Evolutionary conservation across 92 coral and sea anemone genomes (phyloP), one percentile per base, ranked within the genome.

Genomic region (Metridium senile): DNA sequence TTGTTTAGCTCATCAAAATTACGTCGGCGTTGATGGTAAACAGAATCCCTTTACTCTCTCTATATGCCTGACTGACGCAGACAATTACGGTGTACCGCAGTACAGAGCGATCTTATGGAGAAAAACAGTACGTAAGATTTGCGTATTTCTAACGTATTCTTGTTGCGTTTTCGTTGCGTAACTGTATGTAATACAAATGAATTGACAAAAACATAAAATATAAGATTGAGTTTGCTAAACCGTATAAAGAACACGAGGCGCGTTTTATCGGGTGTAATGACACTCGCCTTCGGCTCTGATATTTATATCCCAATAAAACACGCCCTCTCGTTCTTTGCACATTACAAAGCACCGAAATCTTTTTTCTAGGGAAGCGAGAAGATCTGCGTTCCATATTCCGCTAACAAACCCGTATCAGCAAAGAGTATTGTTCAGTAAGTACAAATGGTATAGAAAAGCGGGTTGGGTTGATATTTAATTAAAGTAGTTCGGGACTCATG

Each of bases 31-130:
- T 43, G 98, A 94, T 75, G 83, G 91, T 39, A 84, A 81, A 71
- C 93, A 94, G 80, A 87, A 87, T 76, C 89, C 94, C 1, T 90
- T 89, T 76, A 81, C 89, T 39, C 81, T 94, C 11, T 94, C 98
- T 28, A 86, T 94, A 72, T 94, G 98, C 67, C 89, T 94, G 54
- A 94, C 98, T 43, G 98, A 92, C 57, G 94, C 93, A 11, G 98
- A 94, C 65, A 94, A 94, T 85, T 94, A 89, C 71, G 97, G 93
- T 10, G 98, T 89, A 8, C 94, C 93, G 20, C 98, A 94, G 30
- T 94, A 94, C 85, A 73, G 98, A 62, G 93, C 97, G 33, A 91
- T 94, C 66, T 80, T 94, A 26, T 94, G 98, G 98, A 80, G 84
- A 74, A 91, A 88, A 76, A 91, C 97, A 51, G 98, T 94, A 78